These are phyloP conservation scores for Drosophila mayaguana DNA, from an alignment of 2,888 invertebrate species.

Conservation along the genomic window DNA sequence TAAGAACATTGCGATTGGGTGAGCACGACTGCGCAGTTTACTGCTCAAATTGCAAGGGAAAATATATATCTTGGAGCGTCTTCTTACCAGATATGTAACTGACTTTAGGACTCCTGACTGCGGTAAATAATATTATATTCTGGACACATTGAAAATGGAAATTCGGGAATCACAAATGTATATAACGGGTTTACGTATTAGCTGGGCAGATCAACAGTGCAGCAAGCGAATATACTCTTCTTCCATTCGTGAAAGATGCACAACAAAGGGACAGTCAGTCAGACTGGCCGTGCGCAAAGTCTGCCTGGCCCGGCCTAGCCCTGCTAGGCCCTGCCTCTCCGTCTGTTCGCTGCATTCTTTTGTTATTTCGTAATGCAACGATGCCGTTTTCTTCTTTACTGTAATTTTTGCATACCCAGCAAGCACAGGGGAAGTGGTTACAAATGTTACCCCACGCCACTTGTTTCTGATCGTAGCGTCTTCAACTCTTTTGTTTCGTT, in stretches of 20 bases:
- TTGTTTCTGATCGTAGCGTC: constrained; percentile 13
- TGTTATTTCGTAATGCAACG: constrained; percentile 75
- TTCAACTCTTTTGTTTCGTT: constrained; percentile 38
- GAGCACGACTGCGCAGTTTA: not conserved
- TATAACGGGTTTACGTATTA: not conserved
- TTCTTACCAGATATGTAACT: too few relatives aligned
- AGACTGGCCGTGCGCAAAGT: constrained; percentile 20
- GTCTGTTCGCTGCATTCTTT: constrained; percentile 65
- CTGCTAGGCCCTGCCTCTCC: constrained; percentile 25
- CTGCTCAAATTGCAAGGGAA: not conserved
- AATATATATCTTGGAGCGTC: too few relatives aligned
- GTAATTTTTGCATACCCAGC: constrained; percentile 41
- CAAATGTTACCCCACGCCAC: constrained; percentile 33
- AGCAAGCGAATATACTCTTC: constrained; percentile 1
- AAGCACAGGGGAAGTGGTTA: constrained; percentile 52
- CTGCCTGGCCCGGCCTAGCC: not conserved
- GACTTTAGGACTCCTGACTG: too few relatives aligned
- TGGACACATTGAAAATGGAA: too few relatives aligned
- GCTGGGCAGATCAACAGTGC: not conserved
- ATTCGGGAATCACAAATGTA: not conserved
- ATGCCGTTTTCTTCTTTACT: constrained; percentile 42
- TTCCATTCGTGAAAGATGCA: not conserved
- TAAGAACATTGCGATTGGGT: not conserved
- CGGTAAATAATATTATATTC: too few relatives aligned
- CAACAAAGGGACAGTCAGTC: constrained; percentile 65